Conservation (phyloP, 2,888 invertebrate species). For the Isotomurus palustris region DNA sequence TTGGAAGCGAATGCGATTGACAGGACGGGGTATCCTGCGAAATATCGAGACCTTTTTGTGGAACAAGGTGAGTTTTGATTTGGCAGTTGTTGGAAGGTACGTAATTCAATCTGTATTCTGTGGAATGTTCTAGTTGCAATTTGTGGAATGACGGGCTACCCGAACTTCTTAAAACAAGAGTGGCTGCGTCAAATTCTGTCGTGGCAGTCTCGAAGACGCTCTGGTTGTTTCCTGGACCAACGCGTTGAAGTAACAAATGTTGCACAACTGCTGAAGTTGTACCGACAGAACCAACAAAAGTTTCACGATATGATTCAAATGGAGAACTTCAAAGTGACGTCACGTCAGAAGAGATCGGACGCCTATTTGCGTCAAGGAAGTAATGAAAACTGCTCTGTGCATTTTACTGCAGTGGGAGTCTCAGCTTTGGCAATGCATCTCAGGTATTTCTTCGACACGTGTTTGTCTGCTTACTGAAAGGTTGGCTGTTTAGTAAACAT, state of each 20-base stretch:
- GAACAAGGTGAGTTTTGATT: conserved; percentile 34
- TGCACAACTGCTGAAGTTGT: conserved; percentile 4
- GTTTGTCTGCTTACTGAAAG: conserved; percentile 18
- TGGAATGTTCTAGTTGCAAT: conserved; percentile 50
- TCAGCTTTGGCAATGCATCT: conserved; percentile 25
- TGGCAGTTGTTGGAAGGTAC: neutral
- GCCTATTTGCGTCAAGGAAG: conserved; percentile 14
- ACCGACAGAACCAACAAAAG: conserved; percentile 7
- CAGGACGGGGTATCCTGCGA: conserved; percentile 26
- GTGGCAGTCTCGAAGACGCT: conserved; percentile 48
- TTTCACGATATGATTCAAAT: conserved; percentile 1
- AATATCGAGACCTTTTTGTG: conserved; percentile 33
- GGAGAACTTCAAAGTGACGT: conserved; percentile 1
- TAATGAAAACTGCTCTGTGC: conserved; percentile 33
- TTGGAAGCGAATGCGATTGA: conserved; percentile 36
- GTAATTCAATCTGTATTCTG: conserved; percentile 3
- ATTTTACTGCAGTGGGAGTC: conserved; percentile 38
- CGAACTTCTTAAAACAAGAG: conserved; percentile 50
- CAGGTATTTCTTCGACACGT: conserved; percentile 31
- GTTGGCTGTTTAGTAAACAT: neutral
- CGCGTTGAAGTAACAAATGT: neutral
- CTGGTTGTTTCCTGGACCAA: conserved; percentile 23
- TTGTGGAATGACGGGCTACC: conserved; percentile 54
- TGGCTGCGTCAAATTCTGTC: conserved; percentile 50
- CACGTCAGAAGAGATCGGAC: conserved; percentile 31